Conservation (phyloP, 2,888 invertebrate species). For the Tineola bisselliella region DNA sequence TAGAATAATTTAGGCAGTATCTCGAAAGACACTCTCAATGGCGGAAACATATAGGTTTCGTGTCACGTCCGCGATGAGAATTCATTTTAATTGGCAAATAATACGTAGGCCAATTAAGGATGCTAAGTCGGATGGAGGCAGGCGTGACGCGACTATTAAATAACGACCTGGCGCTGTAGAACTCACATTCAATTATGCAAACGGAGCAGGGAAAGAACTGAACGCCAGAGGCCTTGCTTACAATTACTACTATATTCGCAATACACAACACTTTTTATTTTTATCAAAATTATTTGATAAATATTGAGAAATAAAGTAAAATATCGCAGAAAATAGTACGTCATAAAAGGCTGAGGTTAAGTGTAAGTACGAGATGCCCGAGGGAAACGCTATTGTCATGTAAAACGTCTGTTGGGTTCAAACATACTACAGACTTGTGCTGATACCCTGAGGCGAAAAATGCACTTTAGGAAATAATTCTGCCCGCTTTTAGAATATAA, state of each 20-base stretch:
- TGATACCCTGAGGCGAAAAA: constrained; percentile 53
- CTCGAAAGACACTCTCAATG: constrained; percentile 35
- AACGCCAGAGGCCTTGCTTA: constrained; percentile 4
- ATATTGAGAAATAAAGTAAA: background rate
- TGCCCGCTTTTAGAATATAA: constrained; percentile 36
- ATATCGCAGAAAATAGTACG: constrained; percentile 19
- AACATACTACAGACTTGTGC: constrained; percentile 34
- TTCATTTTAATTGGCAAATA: constrained; percentile 70
- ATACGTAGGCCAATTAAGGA: constrained; percentile 68
- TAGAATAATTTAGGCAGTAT: constrained; percentile 34
- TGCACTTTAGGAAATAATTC: constrained; percentile 62
- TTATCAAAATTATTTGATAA: background rate
- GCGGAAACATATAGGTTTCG: constrained; percentile 53
- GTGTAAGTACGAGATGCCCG: constrained; percentile 35
- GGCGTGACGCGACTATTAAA: constrained; percentile 55
- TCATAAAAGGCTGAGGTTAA: constrained; percentile 16
- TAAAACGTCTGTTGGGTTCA: constrained; percentile 46
- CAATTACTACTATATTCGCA: background rate
- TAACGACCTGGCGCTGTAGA: constrained; percentile 26
- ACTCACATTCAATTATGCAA: constrained; percentile 63
- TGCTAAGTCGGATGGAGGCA: constrained; percentile 63
- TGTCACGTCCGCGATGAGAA: constrained; percentile 63
- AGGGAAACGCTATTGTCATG: constrained; percentile 51
- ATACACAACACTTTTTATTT: constrained; percentile 9
- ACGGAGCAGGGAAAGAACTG: constrained; percentile 43